These are phyloP conservation scores for Spodoptera frugiperda DNA, from an alignment of 1,140 invertebrate species.

Conservation along the genomic window DNA sequence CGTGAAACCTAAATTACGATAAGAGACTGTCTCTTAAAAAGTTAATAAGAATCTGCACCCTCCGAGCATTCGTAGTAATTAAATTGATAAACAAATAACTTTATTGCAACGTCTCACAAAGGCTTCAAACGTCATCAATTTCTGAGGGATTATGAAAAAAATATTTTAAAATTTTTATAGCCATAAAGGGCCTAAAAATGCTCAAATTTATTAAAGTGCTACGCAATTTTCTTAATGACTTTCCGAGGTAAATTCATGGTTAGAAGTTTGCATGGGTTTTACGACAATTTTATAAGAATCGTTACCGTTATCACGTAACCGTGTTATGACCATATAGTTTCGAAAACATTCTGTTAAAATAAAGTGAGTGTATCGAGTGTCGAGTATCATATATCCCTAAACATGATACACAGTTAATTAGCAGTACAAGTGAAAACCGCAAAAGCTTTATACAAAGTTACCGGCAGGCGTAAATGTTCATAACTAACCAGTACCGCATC, in stretches of 20 bases:
- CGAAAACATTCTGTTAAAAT: too few species aligned
- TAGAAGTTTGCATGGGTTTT: neutral
- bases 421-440: neutral
- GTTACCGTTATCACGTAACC: too few species aligned
- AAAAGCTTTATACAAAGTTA: neutral
- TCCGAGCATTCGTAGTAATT: slow-evolving; percentile 1
- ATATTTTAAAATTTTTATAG: neutral
- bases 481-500: slow-evolving; percentile 1
- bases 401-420: too few species aligned
- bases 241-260: neutral
- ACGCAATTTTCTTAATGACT: slow-evolving; percentile 5
- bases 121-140: neutral
- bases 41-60: slow-evolving; percentile 25
- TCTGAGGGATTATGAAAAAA: neutral
- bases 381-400: too few species aligned
- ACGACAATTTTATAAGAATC: neutral
- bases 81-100: slow-evolving; percentile 16
- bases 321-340: too few species aligned
- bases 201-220: slow-evolving; percentile 3
- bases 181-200: neutral
- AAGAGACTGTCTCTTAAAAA: slow-evolving; percentile 10
- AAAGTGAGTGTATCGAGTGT: too few species aligned
- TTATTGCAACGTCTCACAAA: neutral
- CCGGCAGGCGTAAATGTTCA: neutral
- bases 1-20: slow-evolving; percentile 14